Base-by-base conservation (phyloP, 2,888 invertebrate species). In the Eristalis pertinax region DNA sequence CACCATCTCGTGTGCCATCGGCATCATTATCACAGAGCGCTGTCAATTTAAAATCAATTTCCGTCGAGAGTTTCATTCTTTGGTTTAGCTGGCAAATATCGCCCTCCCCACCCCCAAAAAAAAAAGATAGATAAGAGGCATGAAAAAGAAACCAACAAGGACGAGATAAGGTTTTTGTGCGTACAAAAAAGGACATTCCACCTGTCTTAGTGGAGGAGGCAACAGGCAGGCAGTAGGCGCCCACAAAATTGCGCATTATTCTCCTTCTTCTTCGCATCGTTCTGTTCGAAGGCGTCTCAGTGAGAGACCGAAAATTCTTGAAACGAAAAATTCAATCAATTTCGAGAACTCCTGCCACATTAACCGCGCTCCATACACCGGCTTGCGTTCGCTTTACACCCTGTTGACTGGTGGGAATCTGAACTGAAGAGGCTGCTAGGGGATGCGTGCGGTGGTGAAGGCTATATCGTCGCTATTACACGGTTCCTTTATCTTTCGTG, bases 21-120 rank as follows among this genome's bases (percentile, higher is more conserved):
- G 67, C 75, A 75, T 75, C 75, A 67, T 84, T 84, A 84, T 80
- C 80, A 56, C 41, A 38, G 38, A 67, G 64, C 43, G 56, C 60
- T 76, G 63, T 41, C 80, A 84, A 84, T 80, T 84, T 84, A 79
- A 80, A 84, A 80, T 74, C 80, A 84, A 84, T 80, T 84, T 81
- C 22, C 65, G 43, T 26, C 19, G 26, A 79, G 64, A 64, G 58
- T 78, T 73, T 19, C 56, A 70, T 75, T 76, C 62, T n/a, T n/a
- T 50, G 50, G 80, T 60, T 22, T 50, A 62, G 65, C 70, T 69
- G 38, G 29, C 62, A 77, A 26, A n/a, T 26, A 67, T 60, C 62
- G 35, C 41, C 43, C 2, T 4, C 67, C 60, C 11, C 2, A 19
- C n/a, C n/a, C n/a, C n/a, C n/a, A n/a, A n/a, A n/a, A n/a, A n/a